phyloP scores from a whole-genome alignment of 2,113 vertebrate genomes.

The Crotalus tigris region DNA sequence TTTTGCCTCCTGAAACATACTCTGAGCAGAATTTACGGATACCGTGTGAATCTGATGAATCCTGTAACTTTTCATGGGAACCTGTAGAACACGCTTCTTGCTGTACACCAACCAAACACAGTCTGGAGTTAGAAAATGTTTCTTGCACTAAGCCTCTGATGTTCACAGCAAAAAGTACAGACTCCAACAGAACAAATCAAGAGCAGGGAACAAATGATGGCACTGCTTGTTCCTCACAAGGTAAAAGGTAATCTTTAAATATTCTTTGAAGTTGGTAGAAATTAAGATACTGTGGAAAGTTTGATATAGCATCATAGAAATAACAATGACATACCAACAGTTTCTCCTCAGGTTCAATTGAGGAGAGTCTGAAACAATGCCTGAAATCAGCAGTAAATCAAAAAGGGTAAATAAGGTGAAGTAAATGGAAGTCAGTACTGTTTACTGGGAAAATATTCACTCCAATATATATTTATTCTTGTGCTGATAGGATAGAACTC shows the following conservation, averaged over 20 bases:
- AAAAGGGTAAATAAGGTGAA: background rate
- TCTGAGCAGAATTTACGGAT: background rate
- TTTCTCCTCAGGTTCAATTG: background rate
- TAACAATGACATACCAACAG: background rate
- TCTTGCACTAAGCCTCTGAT: accelerated
- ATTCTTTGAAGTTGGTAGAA: background rate
- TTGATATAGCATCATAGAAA: background rate
- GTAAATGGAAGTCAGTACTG: background rate
- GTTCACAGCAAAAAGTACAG: conserved; percentile 1
- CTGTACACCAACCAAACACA: background rate
- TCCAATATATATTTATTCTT: background rate
- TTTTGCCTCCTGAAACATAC: accelerated
- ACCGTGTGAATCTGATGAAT: conserved; percentile 65
- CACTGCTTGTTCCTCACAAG: conserved; percentile 7
- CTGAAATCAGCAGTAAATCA: background rate
- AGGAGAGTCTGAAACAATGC: background rate
- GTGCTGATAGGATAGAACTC: background rate
- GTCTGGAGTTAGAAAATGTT: accelerated
- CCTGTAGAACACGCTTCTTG: background rate
- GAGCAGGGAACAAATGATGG: background rate
- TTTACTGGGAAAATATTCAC: background rate
- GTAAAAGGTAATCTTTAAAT: conserved; percentile 34
- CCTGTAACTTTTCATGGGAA: conserved; percentile 32
- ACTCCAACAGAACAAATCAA: accelerated
- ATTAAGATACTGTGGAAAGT: background rate